A percentile compares a stretch with the other conserved stretches of the same genome.
Evolutionary conservation across 2,797 vertebrate genomes (phyloP).

Genomic region (Macroramphosus scolopax): DNA sequence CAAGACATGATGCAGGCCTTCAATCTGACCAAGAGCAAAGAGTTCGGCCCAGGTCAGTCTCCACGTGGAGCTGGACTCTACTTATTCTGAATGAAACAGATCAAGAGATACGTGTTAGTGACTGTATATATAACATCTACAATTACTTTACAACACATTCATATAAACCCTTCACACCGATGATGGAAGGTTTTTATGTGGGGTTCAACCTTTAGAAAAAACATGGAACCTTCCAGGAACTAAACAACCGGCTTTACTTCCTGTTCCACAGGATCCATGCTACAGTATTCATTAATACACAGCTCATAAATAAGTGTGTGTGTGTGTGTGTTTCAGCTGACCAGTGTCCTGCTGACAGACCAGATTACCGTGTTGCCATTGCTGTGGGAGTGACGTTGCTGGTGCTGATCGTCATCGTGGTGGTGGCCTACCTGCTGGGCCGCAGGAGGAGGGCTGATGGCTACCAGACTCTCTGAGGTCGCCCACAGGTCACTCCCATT

Average conservation of each 20-base stretch:
- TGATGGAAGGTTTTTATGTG: too few relatives aligned
- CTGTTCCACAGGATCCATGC: too few relatives aligned
- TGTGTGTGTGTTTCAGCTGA: slow-evolving; percentile 68
- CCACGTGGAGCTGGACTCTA: background rate
- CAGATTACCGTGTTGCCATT: slow-evolving; percentile 75
- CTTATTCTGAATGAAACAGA: background rate
- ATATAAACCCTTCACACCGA: too few relatives aligned
- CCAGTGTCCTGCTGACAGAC: slow-evolving; percentile 62
- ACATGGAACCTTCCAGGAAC: too few relatives aligned
- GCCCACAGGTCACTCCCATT: slow-evolving; percentile 1
- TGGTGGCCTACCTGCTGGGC: slow-evolving; percentile 79
- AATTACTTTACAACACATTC: background rate
- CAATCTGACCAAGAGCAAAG: slow-evolving; percentile 49
- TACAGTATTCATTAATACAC: too few relatives aligned
- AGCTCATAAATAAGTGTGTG: too few relatives aligned
- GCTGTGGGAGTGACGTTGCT: slow-evolving; percentile 80
- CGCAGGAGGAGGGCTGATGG: slow-evolving; percentile 65
- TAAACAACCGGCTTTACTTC: too few relatives aligned
- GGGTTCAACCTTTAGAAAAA: too few relatives aligned
- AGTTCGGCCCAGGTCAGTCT: slow-evolving; percentile 71
- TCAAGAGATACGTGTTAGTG: background rate
- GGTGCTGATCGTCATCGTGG: slow-evolving; percentile 80
- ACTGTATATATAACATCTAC: background rate
- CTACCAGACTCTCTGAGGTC: slow-evolving; percentile 83
- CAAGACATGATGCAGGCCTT: slow-evolving; percentile 69